A percentile compares a stretch with the other conserved stretches of the same genome.
Conservation (phyloP, 30 jellyfish, hydroid and myxozoan genomes). For the Turritopsis dohrnii region DNA sequence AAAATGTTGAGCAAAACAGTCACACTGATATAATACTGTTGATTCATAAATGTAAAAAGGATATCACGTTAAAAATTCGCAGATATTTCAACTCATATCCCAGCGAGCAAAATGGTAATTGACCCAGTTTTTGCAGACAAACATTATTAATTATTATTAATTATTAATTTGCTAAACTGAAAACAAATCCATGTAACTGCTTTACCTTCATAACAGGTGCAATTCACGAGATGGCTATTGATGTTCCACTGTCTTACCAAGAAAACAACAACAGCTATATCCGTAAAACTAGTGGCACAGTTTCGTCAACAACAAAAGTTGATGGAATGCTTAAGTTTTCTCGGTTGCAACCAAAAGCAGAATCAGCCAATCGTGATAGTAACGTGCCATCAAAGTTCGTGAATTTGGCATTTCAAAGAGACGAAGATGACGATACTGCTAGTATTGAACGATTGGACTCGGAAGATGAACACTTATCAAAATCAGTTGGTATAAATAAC, state of each 20-base stretch:
- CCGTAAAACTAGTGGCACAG: conserved; percentile 44
- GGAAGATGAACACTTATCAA: conserved; percentile 14
- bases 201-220: conserved; percentile 9
- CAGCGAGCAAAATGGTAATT: not conserved
- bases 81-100: conserved; percentile 38
- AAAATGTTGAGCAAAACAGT: conserved; percentile 45
- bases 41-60: conserved; percentile 75
- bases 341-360: conserved; percentile 28
- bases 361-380: conserved; percentile 23
- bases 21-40: conserved; percentile 86
- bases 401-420: conserved; percentile 81
- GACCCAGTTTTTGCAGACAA: too few species aligned
- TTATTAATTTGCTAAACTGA: too few species aligned
- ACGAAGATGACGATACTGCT: conserved; percentile 65
- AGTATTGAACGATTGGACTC: conserved; percentile 1
- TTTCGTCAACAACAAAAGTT: conserved; percentile 50
- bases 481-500: conserved; percentile 21
- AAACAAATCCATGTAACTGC: too few species aligned
- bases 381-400: conserved; percentile 51
- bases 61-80: conserved; percentile 56
- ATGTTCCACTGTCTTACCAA: conserved; percentile 6
- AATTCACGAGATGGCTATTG: conserved; percentile 10
- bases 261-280: conserved; percentile 11
- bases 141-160: too few species aligned
- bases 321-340: conserved; percentile 44